These are phyloP conservation scores for Parelbella ahira DNA, from an alignment of 2,888 invertebrate species.

Conservation along the genomic window DNA sequence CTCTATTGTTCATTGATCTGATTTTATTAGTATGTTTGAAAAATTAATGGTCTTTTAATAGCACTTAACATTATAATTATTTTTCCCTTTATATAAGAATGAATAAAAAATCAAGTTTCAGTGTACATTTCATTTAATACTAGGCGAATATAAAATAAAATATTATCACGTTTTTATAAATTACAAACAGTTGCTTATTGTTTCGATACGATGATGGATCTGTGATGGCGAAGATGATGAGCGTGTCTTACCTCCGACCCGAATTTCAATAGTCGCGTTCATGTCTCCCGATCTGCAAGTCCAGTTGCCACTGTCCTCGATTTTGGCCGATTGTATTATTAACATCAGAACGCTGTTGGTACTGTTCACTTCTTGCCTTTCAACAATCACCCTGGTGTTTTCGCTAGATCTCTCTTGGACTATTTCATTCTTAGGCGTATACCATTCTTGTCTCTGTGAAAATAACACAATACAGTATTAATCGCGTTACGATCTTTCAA, in stretches of 20 bases:
- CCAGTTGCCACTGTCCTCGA: slow-evolving; percentile 64
- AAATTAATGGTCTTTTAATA: no score
- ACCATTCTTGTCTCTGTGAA: slow-evolving; percentile 63
- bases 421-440: slow-evolving; percentile 44
- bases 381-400: slow-evolving; percentile 56
- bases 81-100: no score
- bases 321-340: slow-evolving; percentile 53
- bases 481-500: no score
- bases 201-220: slow-evolving; percentile 12
- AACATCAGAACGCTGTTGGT: slow-evolving; percentile 44
- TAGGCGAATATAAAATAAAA: no score
- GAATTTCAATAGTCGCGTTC: slow-evolving; percentile 51
- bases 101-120: no score
- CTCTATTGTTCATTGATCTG: no score
- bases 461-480: neutral
- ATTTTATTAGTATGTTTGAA: no score
- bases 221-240: slow-evolving; percentile 2
- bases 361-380: slow-evolving; percentile 39
- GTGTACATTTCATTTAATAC: no score
- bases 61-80: no score
- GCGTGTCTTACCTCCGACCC: slow-evolving; percentile 55
- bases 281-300: slow-evolving; percentile 63
- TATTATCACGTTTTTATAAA: slow-evolving; percentile 2
- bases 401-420: slow-evolving; percentile 47
- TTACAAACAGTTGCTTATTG: slow-evolving; percentile 10